Base-by-base conservation (phyloP, 2,113 vertebrate genomes). In the Terrapene triunguis region DNA sequence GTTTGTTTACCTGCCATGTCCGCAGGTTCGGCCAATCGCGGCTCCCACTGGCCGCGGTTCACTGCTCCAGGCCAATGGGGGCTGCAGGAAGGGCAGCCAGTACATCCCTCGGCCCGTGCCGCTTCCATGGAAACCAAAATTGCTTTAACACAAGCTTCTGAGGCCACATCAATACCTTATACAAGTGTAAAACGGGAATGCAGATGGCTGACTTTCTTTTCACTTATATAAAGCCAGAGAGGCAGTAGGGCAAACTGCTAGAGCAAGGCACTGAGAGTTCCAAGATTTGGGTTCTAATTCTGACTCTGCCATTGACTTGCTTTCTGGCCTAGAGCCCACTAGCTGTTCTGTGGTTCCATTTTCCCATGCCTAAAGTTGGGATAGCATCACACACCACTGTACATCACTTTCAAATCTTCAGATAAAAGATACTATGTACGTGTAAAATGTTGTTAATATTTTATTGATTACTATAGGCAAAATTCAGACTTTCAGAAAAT, bases 131-230 rank as follows among this genome's bases (percentile, higher is more conserved):
- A 97, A 96, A 94, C 53, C 94, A 92, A 92, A 95, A 82, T 29
- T 88, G 65, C 76, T 94, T 94, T 78, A 94, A 8, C 44, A 29
- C 5, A 11, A 89, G 12, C 29, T 92, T 82, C 59, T 92, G 93
- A 96, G 92, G 84, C 83, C 87, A 96, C 79, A 92, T 79, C 80
- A 96, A 89, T 91, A 87, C 92, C 80, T 82, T 38, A 12, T 17
- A 12, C 8, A 51, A 89, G 16, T 3, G 44, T 79, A 89, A 87
- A 57, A 1, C 0, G 8, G 44, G 22, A 10, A 80, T 8, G 1
- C 44, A 24, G 9, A 2, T 38, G 16, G 59, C 72, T 42, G 25
- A 35, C 22, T 83, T 44, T 47, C 14, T 42, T 54, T 21, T 27
- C 44, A 6, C 25, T 59, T 48, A 53, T 32, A 48, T 89, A 29